Percentiles rank a stretch among this genome's conserved stretches.
phyloP scores from a whole-genome alignment of 2,797 vertebrate species.

The Etheostoma nigrum region DNA sequence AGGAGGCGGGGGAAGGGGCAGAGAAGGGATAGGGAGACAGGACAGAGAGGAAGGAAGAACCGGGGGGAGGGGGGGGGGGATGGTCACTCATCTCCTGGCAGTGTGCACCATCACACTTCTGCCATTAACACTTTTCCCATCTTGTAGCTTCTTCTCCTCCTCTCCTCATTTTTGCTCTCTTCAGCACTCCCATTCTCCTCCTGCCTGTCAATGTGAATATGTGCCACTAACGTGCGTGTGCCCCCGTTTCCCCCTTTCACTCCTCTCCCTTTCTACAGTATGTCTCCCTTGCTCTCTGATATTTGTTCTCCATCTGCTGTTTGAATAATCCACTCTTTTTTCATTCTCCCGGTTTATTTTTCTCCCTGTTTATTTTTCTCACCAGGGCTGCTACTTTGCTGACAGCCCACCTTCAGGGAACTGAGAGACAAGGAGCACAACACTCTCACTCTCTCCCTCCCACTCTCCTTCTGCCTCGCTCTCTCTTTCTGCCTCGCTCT shows the following conservation, averaged over 20 bases:
- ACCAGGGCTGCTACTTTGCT: slow-evolving; percentile 45
- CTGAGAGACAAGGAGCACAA: slow-evolving; percentile 51
- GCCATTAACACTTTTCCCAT: slow-evolving; percentile 67
- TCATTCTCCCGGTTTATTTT: neutral
- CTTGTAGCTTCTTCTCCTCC: slow-evolving; percentile 48
- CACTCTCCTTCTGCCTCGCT: neutral
- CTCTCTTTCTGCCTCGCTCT: slow-evolving; percentile 1
- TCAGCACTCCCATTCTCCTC: slow-evolving; percentile 39
- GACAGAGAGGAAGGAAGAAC: slow-evolving; percentile 31
- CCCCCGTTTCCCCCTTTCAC: slow-evolving; percentile 63
- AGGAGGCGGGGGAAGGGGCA: slow-evolving; percentile 67
- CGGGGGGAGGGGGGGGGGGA: slow-evolving; percentile 11
- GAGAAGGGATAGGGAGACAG: slow-evolving; percentile 21
- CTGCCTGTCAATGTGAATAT: slow-evolving; percentile 45
- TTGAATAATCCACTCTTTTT: slow-evolving; percentile 25
- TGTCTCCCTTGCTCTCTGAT: slow-evolving; percentile 27
- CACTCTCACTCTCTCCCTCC: slow-evolving; percentile 21
- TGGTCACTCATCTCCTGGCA: slow-evolving; percentile 61
- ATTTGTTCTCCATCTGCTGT: slow-evolving; percentile 21
- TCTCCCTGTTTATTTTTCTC: slow-evolving; percentile 44
- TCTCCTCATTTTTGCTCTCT: slow-evolving; percentile 13
- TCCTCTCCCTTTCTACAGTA: slow-evolving; percentile 9
- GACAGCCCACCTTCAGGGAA: slow-evolving; percentile 49
- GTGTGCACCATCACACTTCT: slow-evolving; percentile 60
- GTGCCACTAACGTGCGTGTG: slow-evolving; percentile 64